Evolutionary conservation across 2,113 vertebrate species (phyloP).

Genomic region (Lanius collurio): DNA sequence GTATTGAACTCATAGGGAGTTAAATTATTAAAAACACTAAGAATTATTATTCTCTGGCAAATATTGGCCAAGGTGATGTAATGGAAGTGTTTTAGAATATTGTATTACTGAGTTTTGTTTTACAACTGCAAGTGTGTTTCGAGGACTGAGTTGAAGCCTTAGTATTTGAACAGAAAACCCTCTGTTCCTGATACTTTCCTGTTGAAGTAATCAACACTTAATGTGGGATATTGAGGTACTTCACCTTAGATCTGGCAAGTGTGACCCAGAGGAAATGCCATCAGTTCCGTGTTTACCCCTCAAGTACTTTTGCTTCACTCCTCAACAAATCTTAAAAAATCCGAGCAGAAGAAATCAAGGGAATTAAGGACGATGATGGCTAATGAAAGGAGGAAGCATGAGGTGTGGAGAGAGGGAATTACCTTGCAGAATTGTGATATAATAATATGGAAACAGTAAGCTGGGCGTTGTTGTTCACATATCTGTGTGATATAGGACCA

Average conservation of each 20-base stretch:
- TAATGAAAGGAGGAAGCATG: not conserved
- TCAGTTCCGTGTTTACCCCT: not conserved
- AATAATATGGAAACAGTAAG: not conserved
- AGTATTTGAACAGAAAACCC: not conserved
- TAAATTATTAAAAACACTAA: not conserved
- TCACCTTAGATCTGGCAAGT: not conserved
- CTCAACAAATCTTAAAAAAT: not conserved
- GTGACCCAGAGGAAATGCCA: not conserved
- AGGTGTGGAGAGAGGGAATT: not conserved
- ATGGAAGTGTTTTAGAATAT: not conserved
- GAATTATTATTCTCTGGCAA: not conserved
- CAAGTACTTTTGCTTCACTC: not conserved
- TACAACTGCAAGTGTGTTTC: not conserved
- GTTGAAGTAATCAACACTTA: not conserved
- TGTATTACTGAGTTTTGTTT: not conserved
- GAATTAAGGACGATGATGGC: not conserved
- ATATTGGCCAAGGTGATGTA: not conserved
- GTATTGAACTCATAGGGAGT: not conserved
- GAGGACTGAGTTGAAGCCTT: not conserved
- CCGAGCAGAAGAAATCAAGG: not conserved
- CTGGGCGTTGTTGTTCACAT: not conserved
- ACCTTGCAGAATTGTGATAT: not conserved
- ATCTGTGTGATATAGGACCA: not conserved
- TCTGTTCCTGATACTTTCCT: not conserved
- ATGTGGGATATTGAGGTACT: not conserved